These are phyloP conservation scores for Zalophus californianus DNA, from an alignment of 2,797 vertebrate genomes.

Conservation along the genomic window DNA sequence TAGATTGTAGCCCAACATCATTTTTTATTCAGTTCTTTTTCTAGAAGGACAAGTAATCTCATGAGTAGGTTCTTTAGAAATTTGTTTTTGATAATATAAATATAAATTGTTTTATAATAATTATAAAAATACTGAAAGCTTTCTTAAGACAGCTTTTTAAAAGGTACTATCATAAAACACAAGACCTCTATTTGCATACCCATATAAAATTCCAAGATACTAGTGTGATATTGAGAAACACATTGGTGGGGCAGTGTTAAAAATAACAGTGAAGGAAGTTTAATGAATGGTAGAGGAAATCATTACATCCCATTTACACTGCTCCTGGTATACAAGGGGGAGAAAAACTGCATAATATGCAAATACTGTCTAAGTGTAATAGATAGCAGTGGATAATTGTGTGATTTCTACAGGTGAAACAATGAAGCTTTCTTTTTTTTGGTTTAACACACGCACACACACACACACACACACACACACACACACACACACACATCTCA, in stretches of 20 bases:
- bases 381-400: background rate
- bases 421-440: background rate
- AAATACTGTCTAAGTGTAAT: background rate
- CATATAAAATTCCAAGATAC: background rate
- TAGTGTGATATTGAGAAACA: background rate
- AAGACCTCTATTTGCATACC: background rate
- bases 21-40: constrained; percentile 31
- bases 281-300: background rate
- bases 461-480: background rate
- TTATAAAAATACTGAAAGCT: background rate
- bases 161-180: background rate
- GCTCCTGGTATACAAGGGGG: background rate
- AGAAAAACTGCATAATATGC: background rate
- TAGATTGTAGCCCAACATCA: background rate
- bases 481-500: background rate
- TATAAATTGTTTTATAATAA: background rate
- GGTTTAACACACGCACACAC: background rate
- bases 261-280: background rate
- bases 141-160: background rate
- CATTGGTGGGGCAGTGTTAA: background rate
- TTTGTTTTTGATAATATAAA: background rate
- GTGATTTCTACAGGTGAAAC: background rate
- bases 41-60: background rate
- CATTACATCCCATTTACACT: background rate
- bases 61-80: background rate